phyloP scores from a whole-genome alignment of 2,797 vertebrate species.

The Poeciliopsis paucimaculata region DNA sequence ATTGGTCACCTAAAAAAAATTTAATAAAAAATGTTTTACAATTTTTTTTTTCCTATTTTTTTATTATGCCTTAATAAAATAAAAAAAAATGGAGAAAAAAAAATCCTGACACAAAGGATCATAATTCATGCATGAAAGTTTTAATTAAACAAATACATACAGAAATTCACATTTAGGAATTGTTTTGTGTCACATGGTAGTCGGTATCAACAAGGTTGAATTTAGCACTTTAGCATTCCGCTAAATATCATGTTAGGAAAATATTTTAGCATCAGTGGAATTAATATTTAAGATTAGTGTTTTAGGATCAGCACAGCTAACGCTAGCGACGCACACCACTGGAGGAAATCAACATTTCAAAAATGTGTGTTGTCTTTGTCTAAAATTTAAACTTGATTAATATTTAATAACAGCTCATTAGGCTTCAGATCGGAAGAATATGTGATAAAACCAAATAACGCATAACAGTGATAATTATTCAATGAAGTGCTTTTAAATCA shows the following conservation, averaged over 20 bases:
- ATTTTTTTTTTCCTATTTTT: too few relatives aligned
- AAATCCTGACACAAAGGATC: too few relatives aligned
- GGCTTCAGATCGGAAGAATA: not conserved
- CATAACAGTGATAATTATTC: not conserved
- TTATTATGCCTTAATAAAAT: too few relatives aligned
- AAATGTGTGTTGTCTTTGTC: not conserved
- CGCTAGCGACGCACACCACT: too few relatives aligned
- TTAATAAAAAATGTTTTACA: too few relatives aligned
- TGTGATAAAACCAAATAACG: not conserved
- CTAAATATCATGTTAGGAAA: not conserved
- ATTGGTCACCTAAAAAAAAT: too few relatives aligned
- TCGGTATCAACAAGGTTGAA: not conserved
- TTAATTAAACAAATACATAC: too few relatives aligned
- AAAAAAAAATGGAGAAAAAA: too few relatives aligned
- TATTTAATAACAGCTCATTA: not conserved
- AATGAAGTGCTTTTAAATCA: not conserved
- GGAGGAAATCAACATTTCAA: not conserved
- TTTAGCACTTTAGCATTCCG: not conserved
- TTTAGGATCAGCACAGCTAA: not conserved
- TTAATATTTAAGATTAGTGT: not conserved
- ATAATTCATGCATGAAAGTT: too few relatives aligned
- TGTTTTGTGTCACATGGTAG: too few relatives aligned
- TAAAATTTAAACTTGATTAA: not conserved
- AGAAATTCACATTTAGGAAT: too few relatives aligned
- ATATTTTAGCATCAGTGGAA: not conserved